Evolutionary conservation across 2,888 invertebrate species (phyloP).

Genomic region (Meandrusa payeni): DNA sequence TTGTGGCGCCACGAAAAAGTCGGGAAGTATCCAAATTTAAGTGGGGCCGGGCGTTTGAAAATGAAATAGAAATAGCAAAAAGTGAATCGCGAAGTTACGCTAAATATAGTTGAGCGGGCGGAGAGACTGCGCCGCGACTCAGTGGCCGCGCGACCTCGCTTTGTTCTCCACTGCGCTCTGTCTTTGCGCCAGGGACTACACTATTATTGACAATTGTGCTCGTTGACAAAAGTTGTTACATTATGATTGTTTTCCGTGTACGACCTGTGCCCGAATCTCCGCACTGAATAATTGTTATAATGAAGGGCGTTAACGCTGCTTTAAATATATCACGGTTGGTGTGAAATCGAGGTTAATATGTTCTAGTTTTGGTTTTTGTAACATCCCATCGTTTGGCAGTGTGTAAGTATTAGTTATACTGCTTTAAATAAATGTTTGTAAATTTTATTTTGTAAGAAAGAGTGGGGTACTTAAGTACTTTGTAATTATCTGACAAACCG

Average conservation of each 20-base stretch:
- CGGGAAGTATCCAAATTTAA: slow-evolving; percentile 50
- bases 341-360: slow-evolving; percentile 47
- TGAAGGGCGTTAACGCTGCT: slow-evolving; percentile 12
- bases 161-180: slow-evolving; percentile 33
- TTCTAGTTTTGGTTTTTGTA: slow-evolving; percentile 45
- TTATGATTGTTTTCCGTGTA: slow-evolving; percentile 10
- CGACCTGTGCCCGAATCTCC: neutral
- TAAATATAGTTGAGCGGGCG: slow-evolving; percentile 71
- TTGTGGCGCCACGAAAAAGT: slow-evolving; percentile 30
- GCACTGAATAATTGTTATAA: slow-evolving; percentile 7
- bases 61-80: slow-evolving; percentile 79
- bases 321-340: slow-evolving; percentile 17
- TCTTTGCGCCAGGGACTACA: slow-evolving; percentile 8
- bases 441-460: neutral
- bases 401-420: slow-evolving; percentile 45
- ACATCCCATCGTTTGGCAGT: slow-evolving; percentile 44
- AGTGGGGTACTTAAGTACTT: neutral
- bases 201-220: slow-evolving; percentile 25
- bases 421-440: neutral
- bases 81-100: slow-evolving; percentile 73
- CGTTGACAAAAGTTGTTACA: slow-evolving; percentile 18
- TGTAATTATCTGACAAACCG: too few relatives aligned
- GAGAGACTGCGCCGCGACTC: slow-evolving; percentile 41
- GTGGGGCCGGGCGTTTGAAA: slow-evolving; percentile 62
- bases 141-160: slow-evolving; percentile 52